Percentiles rank a stretch among this genome's conserved stretches.
Conservation (phyloP, 1,140 invertebrate genomes). For the Brachionus koreanus region DNA sequence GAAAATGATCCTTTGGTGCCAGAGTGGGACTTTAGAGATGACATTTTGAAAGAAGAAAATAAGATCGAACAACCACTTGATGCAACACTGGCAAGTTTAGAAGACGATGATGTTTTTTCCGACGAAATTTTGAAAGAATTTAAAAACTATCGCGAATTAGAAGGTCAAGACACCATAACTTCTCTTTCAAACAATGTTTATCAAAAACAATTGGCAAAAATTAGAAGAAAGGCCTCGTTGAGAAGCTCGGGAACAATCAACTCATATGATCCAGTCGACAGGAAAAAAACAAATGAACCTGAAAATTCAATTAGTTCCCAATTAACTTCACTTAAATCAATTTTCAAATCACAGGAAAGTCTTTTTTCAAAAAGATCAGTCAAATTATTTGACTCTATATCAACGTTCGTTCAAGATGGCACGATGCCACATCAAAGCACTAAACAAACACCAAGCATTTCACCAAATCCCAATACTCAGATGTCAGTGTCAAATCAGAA, state of each 20-base stretch:
- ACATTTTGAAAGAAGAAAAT: not conserved
- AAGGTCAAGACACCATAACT: conserved; percentile 22
- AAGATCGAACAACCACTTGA: not conserved
- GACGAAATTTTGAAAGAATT: not conserved
- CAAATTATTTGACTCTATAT: not conserved
- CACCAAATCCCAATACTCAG: not conserved
- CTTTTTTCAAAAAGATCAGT: conserved; percentile 12
- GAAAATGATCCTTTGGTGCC: not conserved
- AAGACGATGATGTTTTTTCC: conserved; percentile 2
- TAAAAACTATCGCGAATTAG: not conserved
- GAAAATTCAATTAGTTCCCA: not conserved
- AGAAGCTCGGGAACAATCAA: not conserved
- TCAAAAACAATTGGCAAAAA: not conserved
- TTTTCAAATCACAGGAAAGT: conserved; percentile 20
- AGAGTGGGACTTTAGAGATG: conserved; percentile 3
- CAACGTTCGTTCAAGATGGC: not conserved
- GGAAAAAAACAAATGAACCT: not conserved
- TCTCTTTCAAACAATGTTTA: conserved; percentile 6
- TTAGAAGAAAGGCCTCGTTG: not conserved
- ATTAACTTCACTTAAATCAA: not conserved
- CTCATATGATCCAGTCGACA: not conserved
- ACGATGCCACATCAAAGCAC: not conserved
- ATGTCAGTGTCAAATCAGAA: not conserved
- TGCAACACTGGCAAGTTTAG: not conserved
- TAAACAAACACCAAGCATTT: not conserved